Evolutionary conservation across 2,113 vertebrate species (phyloP), one percentile per base, ranked within the genome.

Genomic region (Climacteris rufus): DNA sequence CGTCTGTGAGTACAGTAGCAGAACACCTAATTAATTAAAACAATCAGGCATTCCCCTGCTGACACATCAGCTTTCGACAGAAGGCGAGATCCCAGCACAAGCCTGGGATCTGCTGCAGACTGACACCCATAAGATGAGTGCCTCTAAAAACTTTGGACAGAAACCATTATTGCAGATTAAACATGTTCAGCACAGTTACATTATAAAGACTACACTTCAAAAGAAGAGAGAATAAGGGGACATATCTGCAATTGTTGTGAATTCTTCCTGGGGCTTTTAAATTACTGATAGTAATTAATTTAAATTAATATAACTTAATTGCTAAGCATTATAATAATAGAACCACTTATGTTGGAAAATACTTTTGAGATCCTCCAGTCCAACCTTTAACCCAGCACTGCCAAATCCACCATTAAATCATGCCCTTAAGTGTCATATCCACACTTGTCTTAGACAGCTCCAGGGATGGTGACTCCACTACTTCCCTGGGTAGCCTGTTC

Each of bases 1-100:
- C 79, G 45, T 56, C 54, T 42, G 53, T 0, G 19, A 86, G 44
- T 24, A 45, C 59, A 78, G 35, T 1, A 89, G 79, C 44, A 87
- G 77, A 90, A 91, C 25, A 16, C 25, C 56, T 82, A 89, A 97
- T 96, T 97, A 95, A 96, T 88, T 95, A 6, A 91, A 88, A 89
- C n/a, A 96, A 47, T 17, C 54, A 93, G 69, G 28, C 56, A 86
- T 11, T 86, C 31, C 69, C 53, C 37, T 83, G 83, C 77, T 93
- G 87, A 94, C 60, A 42, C 88, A 75, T 47, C 72, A 50, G 70
- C 72, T 95, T 88, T 42, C 52, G 86, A 89, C 9, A 1, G 63
- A 89, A 92, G 81, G 27, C 23, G 11, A 93, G 42, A n/a, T n/a
- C n/a, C n/a, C 14, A n/a, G 25, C 7, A 7, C 31, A 49, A 91